Percentiles rank a stretch among this genome's conserved stretches.
Evolutionary conservation across 2,113 vertebrate genomes (phyloP).

Genomic region (Canis aureus): DNA sequence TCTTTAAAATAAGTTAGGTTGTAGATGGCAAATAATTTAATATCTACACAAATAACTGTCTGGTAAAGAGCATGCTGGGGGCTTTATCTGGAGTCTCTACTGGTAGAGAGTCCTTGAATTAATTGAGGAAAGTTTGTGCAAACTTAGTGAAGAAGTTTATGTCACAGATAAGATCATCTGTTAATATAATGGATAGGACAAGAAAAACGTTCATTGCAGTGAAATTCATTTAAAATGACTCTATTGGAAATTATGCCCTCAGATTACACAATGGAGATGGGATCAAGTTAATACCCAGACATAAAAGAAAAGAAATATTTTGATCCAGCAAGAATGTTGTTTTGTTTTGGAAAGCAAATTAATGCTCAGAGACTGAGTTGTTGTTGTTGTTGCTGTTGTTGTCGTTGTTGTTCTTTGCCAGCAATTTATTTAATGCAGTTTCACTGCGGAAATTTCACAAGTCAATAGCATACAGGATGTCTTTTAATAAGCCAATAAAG

Average conservation of each 20-base stretch:
- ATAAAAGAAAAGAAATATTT: constrained; percentile 25
- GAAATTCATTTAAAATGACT: constrained; percentile 4
- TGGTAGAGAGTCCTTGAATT: not conserved
- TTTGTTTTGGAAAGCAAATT: not conserved
- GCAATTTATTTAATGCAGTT: not conserved
- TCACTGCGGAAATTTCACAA: not conserved
- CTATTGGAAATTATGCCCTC: not conserved
- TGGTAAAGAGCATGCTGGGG: not conserved
- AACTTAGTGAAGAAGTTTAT: not conserved
- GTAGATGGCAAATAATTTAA: not conserved
- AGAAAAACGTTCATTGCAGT: not conserved
- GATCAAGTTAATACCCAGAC: not conserved
- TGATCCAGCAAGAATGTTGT: not conserved
- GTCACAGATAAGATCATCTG: not conserved
- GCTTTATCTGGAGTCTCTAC: not conserved
- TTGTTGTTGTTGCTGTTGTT: not conserved
- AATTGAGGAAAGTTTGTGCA: not conserved
- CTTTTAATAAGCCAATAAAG: not conserved
- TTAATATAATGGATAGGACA: not conserved
- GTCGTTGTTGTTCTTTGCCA: not conserved
- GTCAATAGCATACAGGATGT: not conserved
- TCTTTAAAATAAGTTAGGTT: constrained; percentile 28
- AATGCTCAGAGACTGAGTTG: not conserved
- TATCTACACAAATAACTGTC: not conserved
- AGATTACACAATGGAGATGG: not conserved